Evolutionary conservation across 2,888 invertebrate genomes (phyloP), one percentile per base, ranked within the genome.

Genomic region (Entomobrya proxima): DNA sequence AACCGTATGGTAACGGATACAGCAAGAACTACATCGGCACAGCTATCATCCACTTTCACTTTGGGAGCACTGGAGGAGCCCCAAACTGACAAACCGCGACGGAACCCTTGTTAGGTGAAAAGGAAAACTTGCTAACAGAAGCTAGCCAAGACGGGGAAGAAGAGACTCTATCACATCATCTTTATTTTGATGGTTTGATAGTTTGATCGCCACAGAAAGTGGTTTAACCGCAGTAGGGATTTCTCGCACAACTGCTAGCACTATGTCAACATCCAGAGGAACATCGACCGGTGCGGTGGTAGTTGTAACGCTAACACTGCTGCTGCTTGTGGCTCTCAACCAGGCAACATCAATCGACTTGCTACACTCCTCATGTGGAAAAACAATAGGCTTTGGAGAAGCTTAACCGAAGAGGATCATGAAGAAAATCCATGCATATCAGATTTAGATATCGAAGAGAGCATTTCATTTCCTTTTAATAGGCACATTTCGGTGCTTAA

Each of bases 341-440:
- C 87, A 64, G 80, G 83, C 27, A 87, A 86, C 80, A 87, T 87
- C 67, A 88, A 86, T 85, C 88, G 89, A 64, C 88, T 89, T 18
- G 90, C 89, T 18, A 88, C 89, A 32, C 89, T 89, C 44, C 85
- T 89, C 64, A 89, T 90, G 89, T 89, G 88, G 89, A 87, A 89
- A 81, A 89, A 89, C 86, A 89, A 90, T 85, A 74, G 89, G 82
- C 87, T 89, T 58, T 90, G 90, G 90, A 90, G 87, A 82, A 90
- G 90, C 86, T 87, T 90, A 75, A 89, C 90, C n/a, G 90, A 90
- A 61, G 90, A 89, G 78, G 90, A 89, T 58, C 80, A 80, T 32
- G 87, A 86, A 55, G 88, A 88, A 84, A 84, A 77, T 86, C 85
- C 86, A 52, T 67, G 76, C 72, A 58, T 85, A 78, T 87, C 83